Conservation (phyloP, 2,113 vertebrate genomes). For the Nothoprocta perdicaria region DNA sequence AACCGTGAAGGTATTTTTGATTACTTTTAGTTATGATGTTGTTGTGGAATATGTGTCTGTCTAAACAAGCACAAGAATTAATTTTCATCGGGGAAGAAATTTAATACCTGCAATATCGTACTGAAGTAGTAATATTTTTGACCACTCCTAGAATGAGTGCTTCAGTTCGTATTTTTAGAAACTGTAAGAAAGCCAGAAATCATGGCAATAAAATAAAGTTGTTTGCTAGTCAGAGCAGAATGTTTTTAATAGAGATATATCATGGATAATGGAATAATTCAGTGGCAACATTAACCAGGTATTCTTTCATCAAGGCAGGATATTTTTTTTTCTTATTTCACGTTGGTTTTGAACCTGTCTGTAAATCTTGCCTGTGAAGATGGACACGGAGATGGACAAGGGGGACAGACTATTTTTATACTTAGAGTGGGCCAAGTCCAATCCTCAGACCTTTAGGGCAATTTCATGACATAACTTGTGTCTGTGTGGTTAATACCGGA, state of each 20-base stretch:
- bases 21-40: neutral
- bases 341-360: neutral
- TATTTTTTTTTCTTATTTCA: neutral
- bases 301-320: neutral
- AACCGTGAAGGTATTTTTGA: neutral
- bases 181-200: conserved; percentile 24
- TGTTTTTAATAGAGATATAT: conserved; percentile 12
- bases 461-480: fast-evolving
- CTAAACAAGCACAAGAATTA: conserved; percentile 26
- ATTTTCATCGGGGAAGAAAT: conserved; percentile 37
- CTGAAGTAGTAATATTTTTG: conserved; percentile 39
- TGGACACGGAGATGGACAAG: fast-evolving
- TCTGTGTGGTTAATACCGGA: neutral
- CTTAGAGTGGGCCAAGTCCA: neutral
- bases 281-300: neutral
- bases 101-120: conserved; percentile 29
- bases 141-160: neutral
- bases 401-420: too few species aligned
- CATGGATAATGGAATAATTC: neutral
- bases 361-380: neutral
- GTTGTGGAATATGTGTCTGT: neutral
- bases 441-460: neutral
- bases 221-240: conserved; percentile 5
- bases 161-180: conserved; percentile 47
- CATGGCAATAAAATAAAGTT: conserved; percentile 37